Evolutionary conservation across 2,113 vertebrate genomes (phyloP).

Genomic region (Paramisgurnus dabryanus): DNA sequence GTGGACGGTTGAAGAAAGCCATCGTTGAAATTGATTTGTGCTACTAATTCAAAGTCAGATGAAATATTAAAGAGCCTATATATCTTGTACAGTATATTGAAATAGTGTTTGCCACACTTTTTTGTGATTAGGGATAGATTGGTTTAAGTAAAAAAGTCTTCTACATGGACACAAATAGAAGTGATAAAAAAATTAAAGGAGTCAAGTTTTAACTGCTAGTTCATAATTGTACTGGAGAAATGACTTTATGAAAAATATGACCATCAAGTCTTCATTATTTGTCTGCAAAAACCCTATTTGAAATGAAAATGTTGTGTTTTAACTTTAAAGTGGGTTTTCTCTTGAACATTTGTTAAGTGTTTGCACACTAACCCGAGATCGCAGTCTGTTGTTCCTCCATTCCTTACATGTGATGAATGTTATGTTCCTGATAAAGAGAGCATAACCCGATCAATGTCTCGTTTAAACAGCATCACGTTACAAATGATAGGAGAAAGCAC

Average conservation of each 20-base stretch:
- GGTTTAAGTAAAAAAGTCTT: not conserved
- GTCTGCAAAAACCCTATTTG: too few species aligned
- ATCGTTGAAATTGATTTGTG: conserved; percentile 10
- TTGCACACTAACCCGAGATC: too few species aligned
- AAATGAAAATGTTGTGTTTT: too few species aligned
- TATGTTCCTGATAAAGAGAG: conserved; percentile 5
- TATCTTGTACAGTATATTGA: not conserved
- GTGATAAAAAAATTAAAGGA: not conserved
- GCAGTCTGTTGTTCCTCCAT: too few species aligned
- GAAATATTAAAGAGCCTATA: not conserved
- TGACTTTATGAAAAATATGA: not conserved
- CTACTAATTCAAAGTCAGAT: not conserved
- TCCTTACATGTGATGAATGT: not conserved
- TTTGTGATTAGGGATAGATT: not conserved
- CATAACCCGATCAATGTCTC: conserved; percentile 5
- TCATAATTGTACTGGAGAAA: not conserved
- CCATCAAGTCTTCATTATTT: too few species aligned
- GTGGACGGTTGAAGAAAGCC: not conserved
- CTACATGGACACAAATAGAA: not conserved
- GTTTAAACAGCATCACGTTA: conserved; percentile 8
- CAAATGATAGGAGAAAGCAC: conserved; percentile 3
- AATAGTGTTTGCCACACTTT: not conserved
- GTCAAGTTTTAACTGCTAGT: not conserved
- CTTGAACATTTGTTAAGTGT: too few species aligned
- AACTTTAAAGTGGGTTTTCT: too few species aligned